Base-by-base conservation (phyloP, 2,797 vertebrate species). In the Setipinna tenuifilis region DNA sequence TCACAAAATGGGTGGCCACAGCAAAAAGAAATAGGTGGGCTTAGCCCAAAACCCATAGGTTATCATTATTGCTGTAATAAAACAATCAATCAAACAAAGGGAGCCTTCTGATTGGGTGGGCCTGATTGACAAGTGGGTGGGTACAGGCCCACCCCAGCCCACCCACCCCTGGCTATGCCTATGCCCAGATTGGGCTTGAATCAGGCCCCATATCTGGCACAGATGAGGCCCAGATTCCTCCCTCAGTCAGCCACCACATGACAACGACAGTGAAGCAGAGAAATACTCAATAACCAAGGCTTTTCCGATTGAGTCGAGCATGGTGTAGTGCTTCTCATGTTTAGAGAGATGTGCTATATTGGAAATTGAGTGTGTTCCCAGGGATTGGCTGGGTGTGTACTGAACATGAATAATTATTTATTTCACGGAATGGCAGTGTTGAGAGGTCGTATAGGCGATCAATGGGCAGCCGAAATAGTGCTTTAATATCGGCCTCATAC, bases 401-500 rank as follows among this genome's bases (percentile, higher is more conserved):
- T 83, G 50, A 48, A 31, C 41, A 75, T 83, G 50, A 48, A 31
- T 54, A 75, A 65, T 61, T 48, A 84, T 78, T 85, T 80, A 85
- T 54, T 41, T 65, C n/a, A 21, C 44, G 65, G 62, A 12, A 21
- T 23, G 71, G 81, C 62, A 50, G 86, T n/a, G 12, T 5, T 62
- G n/a, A 57, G 44, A 28, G 46, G 65, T 31, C 83, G 50, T 78
- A 78, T 41, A 25, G 83, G 59, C n/a, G 14, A 86, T 86, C 78
- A 54, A 86, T 84, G 21, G 35, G 25, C 21, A 68, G 58, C 58
- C 82, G 85, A 85, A 82, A 82, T 82, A 82, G 44, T 85, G 81
- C 61, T 82, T 82, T 85, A 82, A 85, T 85, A 85, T 68, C 80
- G 50, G 59, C 58, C 58, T 85, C 62, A 82, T 62, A 25, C 59